Base-by-base conservation (phyloP, 2,797 vertebrate species). In the Cryptoprocta ferox region DNA sequence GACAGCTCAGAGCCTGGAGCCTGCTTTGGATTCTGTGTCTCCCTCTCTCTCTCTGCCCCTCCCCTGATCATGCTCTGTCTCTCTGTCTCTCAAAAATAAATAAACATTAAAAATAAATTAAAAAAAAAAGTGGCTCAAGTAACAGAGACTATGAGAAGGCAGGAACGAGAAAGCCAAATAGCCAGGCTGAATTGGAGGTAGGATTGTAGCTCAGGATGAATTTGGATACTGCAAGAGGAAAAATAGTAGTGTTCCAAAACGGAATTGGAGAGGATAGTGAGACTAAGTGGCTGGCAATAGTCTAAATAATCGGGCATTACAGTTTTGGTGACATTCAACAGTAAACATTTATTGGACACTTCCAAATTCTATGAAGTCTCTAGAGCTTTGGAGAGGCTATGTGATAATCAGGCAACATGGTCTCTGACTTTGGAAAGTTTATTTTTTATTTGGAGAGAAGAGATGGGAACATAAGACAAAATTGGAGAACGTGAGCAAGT, bases 181-280 rank as follows among this genome's bases (percentile, higher is more conserved):
- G 80, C 28, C 66, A 91, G 86, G 48, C 6, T 93, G 75, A 75
- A 65, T 8, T 65, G 56, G 42, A 76, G 50, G 39, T 32, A 42
- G 39, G 28, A 48, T n/a, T 14, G 15, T 13, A 89, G 37, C 35
- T 50, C 11, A 30, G n/a, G 42, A 95, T 89, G 68, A 30, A 65
- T 89, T 93, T 80, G 68, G 83, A n/a, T 90, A 61, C 48, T 42
- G n/a, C 50, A 90, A 90, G 61, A 83, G 59, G 70, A 89, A 65
- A 89, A 86, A 42, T 4, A 94, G 59, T 28, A 48, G 63, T 61
- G 16, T 87, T 95, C 39, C 59, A 88, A 66, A 75, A 75, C 48
- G 30, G 65, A 92, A 53, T 1, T 53, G 61, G 79, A 81, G 76
- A 83, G 11, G 48, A 79, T 13, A 45, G 61, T 32, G 73, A 73